Conservation (phyloP, 35 echinoderm and acorn worm species). For the Diadema setosum region DNA sequence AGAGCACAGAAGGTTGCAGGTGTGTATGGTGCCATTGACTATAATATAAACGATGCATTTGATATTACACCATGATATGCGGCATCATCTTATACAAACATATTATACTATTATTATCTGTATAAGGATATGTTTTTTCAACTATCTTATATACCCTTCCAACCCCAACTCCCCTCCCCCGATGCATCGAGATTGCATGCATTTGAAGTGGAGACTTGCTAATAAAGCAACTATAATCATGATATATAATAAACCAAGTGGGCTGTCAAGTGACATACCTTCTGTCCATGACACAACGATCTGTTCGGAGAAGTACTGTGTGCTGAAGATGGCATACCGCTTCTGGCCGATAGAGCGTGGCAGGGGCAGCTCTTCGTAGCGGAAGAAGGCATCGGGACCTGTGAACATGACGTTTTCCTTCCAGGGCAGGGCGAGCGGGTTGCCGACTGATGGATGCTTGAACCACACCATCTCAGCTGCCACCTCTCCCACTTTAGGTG, state of each 20-base stretch:
- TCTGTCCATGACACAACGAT: constrained; percentile 84
- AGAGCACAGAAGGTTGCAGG: not conserved
- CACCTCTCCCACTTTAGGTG: not conserved
- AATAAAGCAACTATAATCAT: not conserved
- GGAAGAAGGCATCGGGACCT: constrained; percentile 66
- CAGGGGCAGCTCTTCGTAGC: constrained; percentile 57
- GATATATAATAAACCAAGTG: not conserved
- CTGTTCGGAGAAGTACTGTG: constrained; percentile 84
- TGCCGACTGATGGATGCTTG: constrained; percentile 51
- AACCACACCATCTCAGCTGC: constrained; percentile 76
- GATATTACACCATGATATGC: too few species aligned
- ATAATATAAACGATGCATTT: too few species aligned
- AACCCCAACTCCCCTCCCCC: too few species aligned
- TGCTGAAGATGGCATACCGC: constrained; percentile 69
- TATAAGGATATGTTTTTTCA: not conserved
- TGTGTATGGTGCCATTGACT: too few species aligned
- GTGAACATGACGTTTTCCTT: constrained; percentile 48
- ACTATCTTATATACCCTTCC: too few species aligned
- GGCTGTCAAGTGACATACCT: constrained; percentile 24
- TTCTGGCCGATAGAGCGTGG: not conserved
- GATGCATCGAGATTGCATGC: not conserved
- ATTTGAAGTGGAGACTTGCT: not conserved
- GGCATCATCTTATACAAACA: too few species aligned
- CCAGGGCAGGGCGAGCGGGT: constrained; percentile 43
- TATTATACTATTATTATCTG: too few species aligned